Base-by-base conservation (phyloP, 2,888 invertebrate species). In the Coleophora deauratella region DNA sequence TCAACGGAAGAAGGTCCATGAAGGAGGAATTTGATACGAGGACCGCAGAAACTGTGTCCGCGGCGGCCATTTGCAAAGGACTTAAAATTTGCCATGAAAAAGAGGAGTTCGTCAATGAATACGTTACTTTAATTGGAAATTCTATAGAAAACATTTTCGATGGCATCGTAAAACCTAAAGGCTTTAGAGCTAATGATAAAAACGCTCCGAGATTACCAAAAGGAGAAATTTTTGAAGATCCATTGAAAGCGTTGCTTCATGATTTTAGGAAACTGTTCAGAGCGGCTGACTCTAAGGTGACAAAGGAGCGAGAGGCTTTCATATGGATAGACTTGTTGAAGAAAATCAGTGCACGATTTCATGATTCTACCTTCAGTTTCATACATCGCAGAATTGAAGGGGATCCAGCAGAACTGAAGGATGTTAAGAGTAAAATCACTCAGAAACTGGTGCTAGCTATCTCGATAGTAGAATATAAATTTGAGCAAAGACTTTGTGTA, bases 241-340 rank as follows among this genome's bases (percentile, higher is more conserved):
- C 63, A 40, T 44, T 76, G 1, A 62, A 62, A 40, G 41, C 45
- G 31, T 49, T 55, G 21, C 44, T 78, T 8, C 52, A 46, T 1
- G 52, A 54, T 10, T 47, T 71, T 9, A 66, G 57, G 43, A 59
- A 62, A 30, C 37, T 72, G 9, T 47, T 79, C 0, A 57, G 54
- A 49, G 44, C 41, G 1, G 54, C 56, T 0, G 55, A 68, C 27
- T 35, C 42, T 0, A 66, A 60, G 49, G 33, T 62, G 0, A 51
- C 39, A 1, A 57, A 64, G 0, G 51, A 55, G 0, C 59, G 56
- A 1, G 49, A 59, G 32, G 31, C 42, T 0, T 59, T 60, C 11
- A 38, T 59, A 7, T 79, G 77, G 78, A 55, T 52, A 2, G 60
- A 64, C 27, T 27, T 68, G 2, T 43, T 77, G 1, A 82, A 82